Base-by-base conservation (phyloP, 1,140 invertebrate genomes). In the Bombus affinis region DNA sequence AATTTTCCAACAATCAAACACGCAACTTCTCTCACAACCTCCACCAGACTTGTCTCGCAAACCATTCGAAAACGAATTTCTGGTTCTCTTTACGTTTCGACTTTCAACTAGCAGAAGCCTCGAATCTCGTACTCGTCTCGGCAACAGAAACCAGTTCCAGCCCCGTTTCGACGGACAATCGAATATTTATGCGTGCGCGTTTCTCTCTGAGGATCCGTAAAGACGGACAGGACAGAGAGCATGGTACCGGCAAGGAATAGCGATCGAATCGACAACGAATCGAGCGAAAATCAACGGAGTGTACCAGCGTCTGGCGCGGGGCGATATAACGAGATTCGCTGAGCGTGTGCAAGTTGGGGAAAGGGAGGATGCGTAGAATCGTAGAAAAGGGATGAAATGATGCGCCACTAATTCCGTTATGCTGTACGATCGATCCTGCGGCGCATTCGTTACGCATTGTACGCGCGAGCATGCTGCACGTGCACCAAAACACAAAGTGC, bases 381-480 rank as follows among this genome's bases (percentile, higher is more conserved):
- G 68, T 74, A 73, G 88, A 90, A 90, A 90, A 90, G 92, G 92
- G 92, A 94, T 93, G 92, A 93, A 94, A 93, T 90, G 91, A 93
- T 92, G 92, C 90, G 91, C 91, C 90, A 85, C 92, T 94, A 94
- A 94, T 94, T 94, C 92, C 90, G 93, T 94, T 94, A 93, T 92
- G 86, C 71, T 72, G 80, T 79, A 37, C 81, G 88, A 87, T 75
- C 87, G 84, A 74, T 76, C 76, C 53, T 57, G 70, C 32, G 59
- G 62, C 74, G 32, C 39, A 53, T 76, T 70, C 83, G 84, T 80
- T 71, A 74, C 78, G 85, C 83, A 81, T 82, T 87, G 70, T 89
- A 42, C 65, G 73, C 78, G 53, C n/a, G 35, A 22, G 32, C 44
- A 57, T 72, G 83, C 59, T 72, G 77, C 88, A 86, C 89, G 85